Evolutionary conservation across 2,888 invertebrate species (phyloP).

Genomic region (Melieria crassipennis): DNA sequence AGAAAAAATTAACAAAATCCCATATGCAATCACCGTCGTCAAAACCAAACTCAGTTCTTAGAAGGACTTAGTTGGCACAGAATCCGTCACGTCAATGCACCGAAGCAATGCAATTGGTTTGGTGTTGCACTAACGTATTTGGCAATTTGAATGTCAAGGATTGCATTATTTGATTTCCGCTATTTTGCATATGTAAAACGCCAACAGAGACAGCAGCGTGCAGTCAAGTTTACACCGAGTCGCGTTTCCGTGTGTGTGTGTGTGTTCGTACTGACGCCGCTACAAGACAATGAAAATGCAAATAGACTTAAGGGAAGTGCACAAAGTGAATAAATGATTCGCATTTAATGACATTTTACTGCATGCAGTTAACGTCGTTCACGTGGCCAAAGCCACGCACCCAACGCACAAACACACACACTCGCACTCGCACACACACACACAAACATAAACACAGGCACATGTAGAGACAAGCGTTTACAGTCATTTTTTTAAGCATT

Average conservation of each 20-base stretch:
- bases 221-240: neutral
- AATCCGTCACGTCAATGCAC: conserved; percentile 12
- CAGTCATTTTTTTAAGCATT: too few species aligned
- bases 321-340: conserved; percentile 49
- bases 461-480: too few species aligned
- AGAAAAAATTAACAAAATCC: neutral
- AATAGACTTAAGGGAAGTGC: conserved; percentile 13
- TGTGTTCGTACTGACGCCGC: neutral
- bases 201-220: neutral
- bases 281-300: neutral
- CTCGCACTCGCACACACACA: neutral
- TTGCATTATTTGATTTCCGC: conserved; percentile 39
- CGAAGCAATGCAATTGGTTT: conserved; percentile 5
- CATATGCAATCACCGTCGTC: neutral
- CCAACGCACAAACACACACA: neutral
- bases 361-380: conserved; percentile 37
- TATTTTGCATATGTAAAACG: conserved; percentile 37
- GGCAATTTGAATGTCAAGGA: conserved; percentile 30
- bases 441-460: neutral
- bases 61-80: conserved; percentile 11
- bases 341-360: conserved; percentile 46
- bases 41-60: neutral
- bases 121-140: conserved; percentile 10
- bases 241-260: neutral
- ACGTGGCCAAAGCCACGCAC: conserved; percentile 20